Evolutionary conservation across 2,113 vertebrate species (phyloP).

Genomic region (Nyctereutes procyonoides): DNA sequence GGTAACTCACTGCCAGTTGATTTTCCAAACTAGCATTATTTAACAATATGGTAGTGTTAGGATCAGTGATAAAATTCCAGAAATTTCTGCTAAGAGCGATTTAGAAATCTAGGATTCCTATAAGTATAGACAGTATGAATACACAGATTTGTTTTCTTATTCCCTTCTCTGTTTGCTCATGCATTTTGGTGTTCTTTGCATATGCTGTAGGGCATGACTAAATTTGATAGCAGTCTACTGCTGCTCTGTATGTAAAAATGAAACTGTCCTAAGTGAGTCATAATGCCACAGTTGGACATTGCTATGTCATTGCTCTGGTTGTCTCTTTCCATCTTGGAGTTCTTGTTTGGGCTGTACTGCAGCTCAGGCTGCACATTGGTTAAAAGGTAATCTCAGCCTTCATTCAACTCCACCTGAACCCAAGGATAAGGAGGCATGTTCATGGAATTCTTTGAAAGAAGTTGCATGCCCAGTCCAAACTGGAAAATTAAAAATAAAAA

Average conservation of each 20-base stretch:
- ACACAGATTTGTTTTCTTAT: background rate
- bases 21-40: background rate
- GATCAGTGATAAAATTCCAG: background rate
- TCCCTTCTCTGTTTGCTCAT: background rate
- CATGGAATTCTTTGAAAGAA: background rate
- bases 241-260: background rate
- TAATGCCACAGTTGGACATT: background rate
- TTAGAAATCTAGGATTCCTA: background rate
- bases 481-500: background rate
- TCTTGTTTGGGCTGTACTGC: background rate
- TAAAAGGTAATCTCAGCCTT: background rate
- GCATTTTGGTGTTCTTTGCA: background rate
- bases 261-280: background rate
- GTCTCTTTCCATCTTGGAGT: background rate
- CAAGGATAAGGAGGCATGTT: accelerated
- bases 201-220: no score
- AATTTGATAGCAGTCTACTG: background rate
- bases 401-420: background rate
- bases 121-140: background rate
- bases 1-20: background rate
- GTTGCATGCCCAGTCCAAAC: background rate
- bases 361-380: background rate
- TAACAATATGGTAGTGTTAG: background rate
- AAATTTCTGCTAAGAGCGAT: background rate
- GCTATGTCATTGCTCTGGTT: background rate